Conservation (phyloP, 2,113 vertebrate species). For the Oreotrochilus melanogaster region DNA sequence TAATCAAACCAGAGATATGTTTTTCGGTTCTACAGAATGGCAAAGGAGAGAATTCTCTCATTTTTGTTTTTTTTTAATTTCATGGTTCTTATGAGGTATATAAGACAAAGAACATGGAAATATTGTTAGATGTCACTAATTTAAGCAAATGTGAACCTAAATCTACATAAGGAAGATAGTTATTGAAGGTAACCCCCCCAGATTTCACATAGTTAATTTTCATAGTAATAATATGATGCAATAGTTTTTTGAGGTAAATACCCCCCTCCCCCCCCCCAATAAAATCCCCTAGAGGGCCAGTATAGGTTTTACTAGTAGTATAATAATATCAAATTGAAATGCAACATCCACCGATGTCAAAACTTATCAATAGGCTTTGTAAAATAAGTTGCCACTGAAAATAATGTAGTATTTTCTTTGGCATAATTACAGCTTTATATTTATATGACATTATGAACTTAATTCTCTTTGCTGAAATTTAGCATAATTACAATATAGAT, state of each 20-base stretch:
- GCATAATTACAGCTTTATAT: background rate
- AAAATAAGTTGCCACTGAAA: background rate
- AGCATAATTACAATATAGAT: background rate
- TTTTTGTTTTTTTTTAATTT: background rate
- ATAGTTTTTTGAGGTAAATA: background rate
- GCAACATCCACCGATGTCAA: background rate
- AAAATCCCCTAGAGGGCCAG: background rate
- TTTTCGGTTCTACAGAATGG: background rate
- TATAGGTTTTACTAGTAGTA: background rate
- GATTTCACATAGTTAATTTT: background rate
- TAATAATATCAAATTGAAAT: background rate
- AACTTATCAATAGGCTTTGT: background rate
- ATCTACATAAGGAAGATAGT: background rate
- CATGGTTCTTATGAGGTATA: background rate
- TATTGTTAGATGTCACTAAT: background rate
- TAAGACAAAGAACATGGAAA: background rate
- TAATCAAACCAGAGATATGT: background rate
- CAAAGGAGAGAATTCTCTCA: background rate
- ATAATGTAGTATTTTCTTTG: background rate
- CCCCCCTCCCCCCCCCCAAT: background rate
- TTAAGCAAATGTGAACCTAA: background rate
- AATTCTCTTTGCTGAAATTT: conserved; percentile 23
- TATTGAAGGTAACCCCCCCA: background rate
- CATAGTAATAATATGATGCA: background rate
- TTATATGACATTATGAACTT: background rate